Conservation (phyloP, 1,140 invertebrate species). For the Dysdera silvatica region DNA sequence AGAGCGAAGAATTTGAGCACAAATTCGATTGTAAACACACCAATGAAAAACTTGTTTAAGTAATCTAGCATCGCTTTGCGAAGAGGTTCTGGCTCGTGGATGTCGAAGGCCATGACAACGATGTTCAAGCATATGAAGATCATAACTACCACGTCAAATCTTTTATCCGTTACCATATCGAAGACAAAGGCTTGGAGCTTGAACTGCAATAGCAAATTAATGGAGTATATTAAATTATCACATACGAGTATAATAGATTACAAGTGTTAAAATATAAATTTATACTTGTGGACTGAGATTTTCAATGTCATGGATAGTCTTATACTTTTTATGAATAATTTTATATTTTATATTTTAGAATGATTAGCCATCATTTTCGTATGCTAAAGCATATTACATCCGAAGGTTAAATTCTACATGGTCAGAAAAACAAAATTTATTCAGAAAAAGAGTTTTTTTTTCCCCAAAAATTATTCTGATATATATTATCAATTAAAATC, state of each 20-base stretch:
- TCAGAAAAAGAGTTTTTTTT: too few species aligned
- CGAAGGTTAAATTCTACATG: too few species aligned
- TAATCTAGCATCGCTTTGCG: slow-evolving; percentile 76
- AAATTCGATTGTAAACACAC: slow-evolving; percentile 95
- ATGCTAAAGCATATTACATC: too few species aligned
- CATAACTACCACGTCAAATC: slow-evolving; percentile 99
- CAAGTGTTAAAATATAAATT: slow-evolving; percentile 24
- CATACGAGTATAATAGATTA: too few species aligned
- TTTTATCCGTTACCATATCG: slow-evolving; percentile 93
- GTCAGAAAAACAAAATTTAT: too few species aligned
- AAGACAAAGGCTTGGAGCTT: slow-evolving; percentile 89
- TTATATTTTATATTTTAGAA: too few species aligned
- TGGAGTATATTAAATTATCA: too few species aligned
- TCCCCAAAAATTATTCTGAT: too few species aligned
- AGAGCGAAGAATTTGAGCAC: slow-evolving; percentile 93
- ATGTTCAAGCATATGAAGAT: slow-evolving; percentile 96
- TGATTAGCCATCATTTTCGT: too few species aligned
- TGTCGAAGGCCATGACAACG: slow-evolving; percentile 95
- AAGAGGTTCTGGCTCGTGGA: slow-evolving; percentile 75
- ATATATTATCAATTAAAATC: too few species aligned
- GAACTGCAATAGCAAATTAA: slow-evolving; percentile 73
- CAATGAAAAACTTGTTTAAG: slow-evolving; percentile 95
- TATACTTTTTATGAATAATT: too few species aligned
- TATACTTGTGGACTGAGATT: slow-evolving; percentile 36
- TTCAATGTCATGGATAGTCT: too few species aligned